Conservation (phyloP, 2,888 invertebrate genomes). For the Galeruca laticollis region DNA sequence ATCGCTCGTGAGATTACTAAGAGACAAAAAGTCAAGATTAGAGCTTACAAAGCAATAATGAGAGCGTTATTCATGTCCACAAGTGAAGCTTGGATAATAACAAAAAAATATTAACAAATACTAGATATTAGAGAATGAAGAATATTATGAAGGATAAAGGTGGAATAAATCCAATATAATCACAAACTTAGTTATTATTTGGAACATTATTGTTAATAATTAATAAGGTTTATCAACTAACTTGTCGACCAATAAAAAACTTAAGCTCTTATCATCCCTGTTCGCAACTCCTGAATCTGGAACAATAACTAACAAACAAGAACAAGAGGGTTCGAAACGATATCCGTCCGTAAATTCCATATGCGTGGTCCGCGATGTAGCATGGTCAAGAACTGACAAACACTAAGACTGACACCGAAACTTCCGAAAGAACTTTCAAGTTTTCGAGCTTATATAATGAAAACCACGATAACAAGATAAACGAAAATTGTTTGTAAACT, state of each 20-base stretch:
- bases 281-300: background rate
- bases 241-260: background rate
- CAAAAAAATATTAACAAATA: too few relatives aligned
- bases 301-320: background rate
- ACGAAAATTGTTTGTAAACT: background rate
- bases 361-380: conserved; percentile 21
- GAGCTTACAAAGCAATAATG: too few relatives aligned
- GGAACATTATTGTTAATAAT: background rate
- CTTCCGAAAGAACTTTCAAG: background rate
- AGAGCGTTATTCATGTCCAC: too few relatives aligned
- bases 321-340: background rate
- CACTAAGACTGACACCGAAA: conserved; percentile 3
- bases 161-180: background rate
- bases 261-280: background rate
- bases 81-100: too few relatives aligned
- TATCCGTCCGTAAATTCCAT: conserved; percentile 9
- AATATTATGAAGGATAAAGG: background rate
- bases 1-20: too few relatives aligned
- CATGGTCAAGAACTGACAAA: conserved; percentile 15
- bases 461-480: background rate
- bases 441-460: background rate
- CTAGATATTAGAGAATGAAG: too few relatives aligned
- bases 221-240: background rate
- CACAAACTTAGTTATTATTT: background rate
- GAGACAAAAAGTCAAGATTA: too few relatives aligned